Base-by-base conservation (phyloP, 1,140 invertebrate genomes). In the Drosophila tropicalis region DNA sequence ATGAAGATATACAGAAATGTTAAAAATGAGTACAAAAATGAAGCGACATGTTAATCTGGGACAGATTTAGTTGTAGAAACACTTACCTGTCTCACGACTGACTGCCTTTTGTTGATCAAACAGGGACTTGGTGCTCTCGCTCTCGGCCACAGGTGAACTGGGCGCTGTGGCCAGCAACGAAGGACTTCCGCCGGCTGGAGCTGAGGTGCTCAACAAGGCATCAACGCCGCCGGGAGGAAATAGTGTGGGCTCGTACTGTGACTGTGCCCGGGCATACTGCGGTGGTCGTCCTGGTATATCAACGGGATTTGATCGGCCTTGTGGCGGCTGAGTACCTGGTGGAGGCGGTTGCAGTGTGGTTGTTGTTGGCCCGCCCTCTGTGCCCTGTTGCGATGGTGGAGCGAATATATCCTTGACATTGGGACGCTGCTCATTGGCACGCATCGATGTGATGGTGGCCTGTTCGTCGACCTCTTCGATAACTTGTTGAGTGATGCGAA, bases 391-490 rank as follows among this genome's bases (percentile, higher is more conserved):
- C 7, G 79, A 64, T 79, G 69, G 5, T 56, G 39, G 17, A 0
- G 91, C 92, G 91, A 94, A 95, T 64, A 94, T 92, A 76, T 93
- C 93, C 86, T 93, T 93, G 17, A 94, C 93, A 73, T 93, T 93
- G 36, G 94, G 94, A 41, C 94, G 80, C 85, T 94, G 92, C 36
- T 93, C 81, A 92, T 94, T 91, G 81, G 93, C 76, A 12, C 94
- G 93, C 92, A 95, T 95, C 13, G 96, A 96, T 0, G 94, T 96
- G 56, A 96, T 95, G 3, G 96, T 97, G 70, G 94, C 93, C 87
- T 97, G 96, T 81, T 97, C 96, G 74, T 97, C 96, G 0, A 96
- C 95, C 90, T 97, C 96, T 87, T 97, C 96, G 29, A 96, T 97
- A 3, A 96, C 95, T 74, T 96, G 95, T 77, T 95, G 94, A 0